Base-by-base conservation (phyloP, 2,797 vertebrate species). In the Miopithecus talapoin region DNA sequence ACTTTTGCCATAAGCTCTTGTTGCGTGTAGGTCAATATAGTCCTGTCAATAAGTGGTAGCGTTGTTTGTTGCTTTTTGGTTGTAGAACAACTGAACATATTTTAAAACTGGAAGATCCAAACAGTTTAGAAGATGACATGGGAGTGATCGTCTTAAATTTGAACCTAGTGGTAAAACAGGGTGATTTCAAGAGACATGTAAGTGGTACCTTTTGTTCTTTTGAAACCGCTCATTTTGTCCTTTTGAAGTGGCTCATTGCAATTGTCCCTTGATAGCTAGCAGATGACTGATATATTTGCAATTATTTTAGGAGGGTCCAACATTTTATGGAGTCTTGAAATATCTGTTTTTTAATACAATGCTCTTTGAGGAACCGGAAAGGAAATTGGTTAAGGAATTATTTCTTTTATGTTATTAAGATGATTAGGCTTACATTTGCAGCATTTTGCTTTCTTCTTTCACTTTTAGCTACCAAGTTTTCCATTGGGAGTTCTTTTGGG, bases 101-200 rank as follows among this genome's bases (percentile, higher is more conserved):
- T 97, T 98, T 99, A 98, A 98, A 57, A 97, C 98, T 99, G 81
- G 98, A 99, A 97, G 99, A 99, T 98, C 99, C 99, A 19, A 99
- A 99, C 98, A 99, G 99, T 98, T 99, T 99, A 97, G 99, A 99
- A 98, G 98, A 99, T 12, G 99, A 99, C 98, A 99, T 99, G 99
- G 99, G 99, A 57, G 99, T 99, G 90, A 99, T 99, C 86, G 53
- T 99, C 43, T 98, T 99, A 96, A 99, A 99, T 21, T 91, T 99
- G 97, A 99, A 98, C 98, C 98, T 99, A 59, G 99, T 99, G 96
- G 99, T 99, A 78, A 99, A 99, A 98, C 99, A 99, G 81, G 99
- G 99, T 86, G 99, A 99, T 92, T 98, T 99, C 97, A 99, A 99
- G 99, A 99, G 99, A 98, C 99, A 99, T 94, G 99, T 99, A 98